Conservation (phyloP, 2,113 vertebrate genomes). For the Platichthys flesus region DNA sequence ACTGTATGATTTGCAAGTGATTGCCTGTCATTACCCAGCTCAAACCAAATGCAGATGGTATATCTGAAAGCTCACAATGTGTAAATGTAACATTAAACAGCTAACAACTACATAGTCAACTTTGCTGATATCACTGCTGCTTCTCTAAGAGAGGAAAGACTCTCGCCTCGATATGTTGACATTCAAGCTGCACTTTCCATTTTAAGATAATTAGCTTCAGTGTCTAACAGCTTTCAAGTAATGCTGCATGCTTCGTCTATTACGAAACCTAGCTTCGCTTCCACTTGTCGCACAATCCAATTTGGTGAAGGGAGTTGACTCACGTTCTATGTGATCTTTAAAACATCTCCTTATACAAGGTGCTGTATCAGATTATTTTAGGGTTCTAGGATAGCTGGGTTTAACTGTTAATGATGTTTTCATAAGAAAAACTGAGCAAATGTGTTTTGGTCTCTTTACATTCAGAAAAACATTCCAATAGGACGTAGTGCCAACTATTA, state of each 20-base stretch:
- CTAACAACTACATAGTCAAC: slow-evolving; percentile 31
- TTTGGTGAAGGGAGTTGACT: slow-evolving; percentile 35
- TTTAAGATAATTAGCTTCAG: slow-evolving; percentile 38
- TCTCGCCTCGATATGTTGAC: slow-evolving; percentile 37
- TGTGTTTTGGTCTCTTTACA: slow-evolving; percentile 41
- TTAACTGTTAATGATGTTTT: slow-evolving; percentile 57
- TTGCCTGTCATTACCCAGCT: slow-evolving; percentile 57
- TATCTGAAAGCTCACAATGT: slow-evolving; percentile 19
- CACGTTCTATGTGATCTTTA: slow-evolving; percentile 44
- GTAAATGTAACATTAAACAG: slow-evolving; percentile 37
- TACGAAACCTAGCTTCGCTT: slow-evolving; percentile 29
- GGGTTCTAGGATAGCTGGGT: slow-evolving; percentile 25
- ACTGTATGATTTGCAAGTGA: slow-evolving; percentile 58
- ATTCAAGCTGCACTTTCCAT: slow-evolving; percentile 41
- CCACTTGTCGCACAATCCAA: slow-evolving; percentile 46
- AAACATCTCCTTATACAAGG: slow-evolving; percentile 29
- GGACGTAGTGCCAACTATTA: slow-evolving; percentile 7
- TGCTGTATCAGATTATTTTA: slow-evolving; percentile 41
- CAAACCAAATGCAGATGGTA: slow-evolving; percentile 32
- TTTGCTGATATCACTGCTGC: slow-evolving; percentile 22
- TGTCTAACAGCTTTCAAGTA: slow-evolving; percentile 35
- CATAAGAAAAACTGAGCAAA: slow-evolving; percentile 24
- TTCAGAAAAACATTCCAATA: slow-evolving; percentile 25
- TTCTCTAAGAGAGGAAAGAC: slow-evolving; percentile 15
- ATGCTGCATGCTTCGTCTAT: slow-evolving; percentile 9